Conservation (phyloP, 2,797 vertebrate genomes). For the Triplophysa bombifrons region DNA sequence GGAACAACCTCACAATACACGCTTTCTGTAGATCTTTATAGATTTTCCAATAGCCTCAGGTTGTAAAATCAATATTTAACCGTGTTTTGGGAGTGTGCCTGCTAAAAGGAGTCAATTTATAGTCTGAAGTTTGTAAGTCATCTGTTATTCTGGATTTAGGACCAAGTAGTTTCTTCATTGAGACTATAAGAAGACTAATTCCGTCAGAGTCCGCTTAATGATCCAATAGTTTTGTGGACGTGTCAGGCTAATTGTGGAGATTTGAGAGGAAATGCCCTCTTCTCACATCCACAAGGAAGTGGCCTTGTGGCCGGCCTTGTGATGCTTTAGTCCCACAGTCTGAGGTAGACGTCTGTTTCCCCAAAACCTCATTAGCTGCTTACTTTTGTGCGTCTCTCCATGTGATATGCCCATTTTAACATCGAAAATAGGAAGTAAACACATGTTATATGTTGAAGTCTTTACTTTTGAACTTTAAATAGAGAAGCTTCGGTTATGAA, state of each 20-base stretch:
- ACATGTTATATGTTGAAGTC: slow-evolving; percentile 19
- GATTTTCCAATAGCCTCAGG: background rate
- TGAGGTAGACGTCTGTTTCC: slow-evolving; percentile 29
- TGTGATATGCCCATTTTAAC: slow-evolving; percentile 23
- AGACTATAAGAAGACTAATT: background rate
- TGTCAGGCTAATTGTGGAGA: background rate
- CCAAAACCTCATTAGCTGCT: slow-evolving; percentile 10
- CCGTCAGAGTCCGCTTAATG: background rate
- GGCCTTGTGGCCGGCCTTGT: slow-evolving; percentile 33
- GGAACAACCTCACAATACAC: background rate
- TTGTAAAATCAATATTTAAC: background rate
- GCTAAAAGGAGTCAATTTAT: background rate
- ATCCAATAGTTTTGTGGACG: slow-evolving; percentile 1
- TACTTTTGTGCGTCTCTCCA: background rate
- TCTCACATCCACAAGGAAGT: slow-evolving; percentile 47
- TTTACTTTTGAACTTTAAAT: slow-evolving; percentile 46
- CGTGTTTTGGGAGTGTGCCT: background rate
- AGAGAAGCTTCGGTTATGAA: slow-evolving; percentile 15
- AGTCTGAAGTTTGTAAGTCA: background rate
- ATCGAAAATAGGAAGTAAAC: slow-evolving; percentile 35
- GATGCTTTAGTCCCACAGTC: slow-evolving; percentile 41
- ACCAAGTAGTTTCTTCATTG: background rate
- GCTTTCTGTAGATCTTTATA: background rate
- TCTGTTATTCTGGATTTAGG: background rate
- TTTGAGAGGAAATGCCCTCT: slow-evolving; percentile 39